These are phyloP conservation scores for Grammomys surdaster DNA, from an alignment of 2,113 vertebrate species.

Conservation along the genomic window DNA sequence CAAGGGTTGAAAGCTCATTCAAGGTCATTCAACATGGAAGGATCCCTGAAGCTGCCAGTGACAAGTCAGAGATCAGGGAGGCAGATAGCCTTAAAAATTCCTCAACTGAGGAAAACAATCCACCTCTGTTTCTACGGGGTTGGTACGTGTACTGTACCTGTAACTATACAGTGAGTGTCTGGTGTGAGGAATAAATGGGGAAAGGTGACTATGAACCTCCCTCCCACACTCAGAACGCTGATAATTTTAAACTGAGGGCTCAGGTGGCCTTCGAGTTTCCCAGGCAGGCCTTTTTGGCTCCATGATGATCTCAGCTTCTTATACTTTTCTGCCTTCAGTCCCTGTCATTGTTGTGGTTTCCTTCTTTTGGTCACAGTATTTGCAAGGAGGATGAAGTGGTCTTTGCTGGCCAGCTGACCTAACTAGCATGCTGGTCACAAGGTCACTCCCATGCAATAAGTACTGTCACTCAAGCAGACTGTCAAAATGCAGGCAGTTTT, in stretches of 20 bases:
- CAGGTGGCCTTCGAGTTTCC: background rate
- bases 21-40: background rate
- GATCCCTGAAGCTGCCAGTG: background rate
- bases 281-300: background rate
- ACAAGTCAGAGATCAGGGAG: background rate
- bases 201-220: accelerated
- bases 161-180: background rate
- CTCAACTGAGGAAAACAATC: background rate
- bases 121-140: background rate
- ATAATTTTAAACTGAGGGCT: too few species aligned
- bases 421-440: conserved; percentile 20
- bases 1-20: background rate
- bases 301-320: background rate
- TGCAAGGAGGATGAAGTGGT: background rate
- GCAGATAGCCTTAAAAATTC: background rate
- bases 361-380: background rate
- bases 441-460: conserved; percentile 47
- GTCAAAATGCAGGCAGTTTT: conserved; percentile 58
- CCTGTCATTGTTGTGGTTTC: background rate
- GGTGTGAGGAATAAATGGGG: too few species aligned
- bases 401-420: conserved; percentile 5
- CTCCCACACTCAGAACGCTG: background rate
- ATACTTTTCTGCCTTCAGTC: background rate
- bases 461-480: conserved; percentile 9
- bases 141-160: too few species aligned